Conservation (phyloP, 1,140 invertebrate genomes). For the Apis laboriosa region DNA sequence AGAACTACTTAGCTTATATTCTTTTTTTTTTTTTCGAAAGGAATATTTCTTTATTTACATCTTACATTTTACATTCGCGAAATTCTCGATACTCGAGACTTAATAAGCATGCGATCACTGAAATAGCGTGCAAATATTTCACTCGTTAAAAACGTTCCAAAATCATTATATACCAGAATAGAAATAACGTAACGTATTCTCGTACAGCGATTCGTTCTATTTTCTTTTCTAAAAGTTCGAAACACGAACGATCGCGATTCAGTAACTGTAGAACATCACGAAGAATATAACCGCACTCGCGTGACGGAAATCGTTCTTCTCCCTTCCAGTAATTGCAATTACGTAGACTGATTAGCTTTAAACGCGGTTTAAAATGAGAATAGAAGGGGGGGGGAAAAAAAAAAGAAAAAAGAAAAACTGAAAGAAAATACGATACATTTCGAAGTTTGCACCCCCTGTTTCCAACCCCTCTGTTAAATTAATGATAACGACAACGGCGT, state of each 20-base stretch:
- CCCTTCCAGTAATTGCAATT: constrained; percentile 16
- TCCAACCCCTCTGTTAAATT: not conserved
- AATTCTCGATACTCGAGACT: no score
- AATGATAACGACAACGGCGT: constrained; percentile 14
- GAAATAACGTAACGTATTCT: not conserved
- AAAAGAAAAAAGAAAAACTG: not conserved
- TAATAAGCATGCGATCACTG: no score
- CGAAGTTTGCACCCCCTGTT: not conserved
- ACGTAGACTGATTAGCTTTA: constrained; percentile 13
- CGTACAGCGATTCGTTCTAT: not conserved
- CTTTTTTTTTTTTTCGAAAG: no score
- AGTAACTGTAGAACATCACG: constrained; percentile 21
- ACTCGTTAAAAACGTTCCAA: no score
- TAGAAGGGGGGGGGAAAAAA: not conserved
- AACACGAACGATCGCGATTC: not conserved
- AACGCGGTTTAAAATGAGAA: not conserved
- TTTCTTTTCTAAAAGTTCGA: not conserved
- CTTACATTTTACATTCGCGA: no score
- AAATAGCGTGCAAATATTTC: no score
- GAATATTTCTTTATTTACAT: no score
- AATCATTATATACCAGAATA: not conserved
- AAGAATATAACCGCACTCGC: constrained; percentile 14
- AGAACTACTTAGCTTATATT: no score
- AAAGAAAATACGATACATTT: not conserved
- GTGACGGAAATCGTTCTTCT: constrained; percentile 8